Conservation (phyloP, 1,140 invertebrate genomes). For the Manduca sexta region DNA sequence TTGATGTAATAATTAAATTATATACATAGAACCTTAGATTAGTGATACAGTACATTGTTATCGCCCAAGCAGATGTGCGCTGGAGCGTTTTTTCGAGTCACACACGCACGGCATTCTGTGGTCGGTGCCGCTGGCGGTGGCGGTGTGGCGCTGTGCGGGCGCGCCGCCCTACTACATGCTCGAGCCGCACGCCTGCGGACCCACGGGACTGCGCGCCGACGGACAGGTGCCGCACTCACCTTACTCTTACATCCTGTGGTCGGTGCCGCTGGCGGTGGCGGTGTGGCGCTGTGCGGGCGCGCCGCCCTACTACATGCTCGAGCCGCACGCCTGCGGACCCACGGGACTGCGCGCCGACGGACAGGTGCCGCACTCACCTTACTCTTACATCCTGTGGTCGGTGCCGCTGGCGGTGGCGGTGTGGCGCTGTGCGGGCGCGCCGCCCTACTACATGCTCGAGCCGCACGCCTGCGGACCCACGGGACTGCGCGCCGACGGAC, state of each 20-base stretch:
- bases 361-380: no score
- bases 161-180: constrained; percentile 63
- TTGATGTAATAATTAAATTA: no score
- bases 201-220: constrained; percentile 58
- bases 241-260: no score
- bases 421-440: neutral
- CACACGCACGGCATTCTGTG: constrained; percentile 68
- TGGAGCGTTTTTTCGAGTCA: constrained; percentile 68
- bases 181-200: constrained; percentile 69
- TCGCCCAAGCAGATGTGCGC: constrained; percentile 31
- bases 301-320: no score
- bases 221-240: constrained; percentile 31
- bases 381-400: no score
- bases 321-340: no score
- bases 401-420: no score
- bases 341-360: no score
- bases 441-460: constrained; percentile 70
- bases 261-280: no score
- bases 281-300: no score
- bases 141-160: constrained; percentile 62
- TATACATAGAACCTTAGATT: no score
- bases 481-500: constrained; percentile 49
- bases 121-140: constrained; percentile 55
- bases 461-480: constrained; percentile 66
- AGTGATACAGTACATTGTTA: no score